These are phyloP conservation scores for Philypnodon macrostomus DNA, from an alignment of 2,797 vertebrate genomes.

Conservation along the genomic window DNA sequence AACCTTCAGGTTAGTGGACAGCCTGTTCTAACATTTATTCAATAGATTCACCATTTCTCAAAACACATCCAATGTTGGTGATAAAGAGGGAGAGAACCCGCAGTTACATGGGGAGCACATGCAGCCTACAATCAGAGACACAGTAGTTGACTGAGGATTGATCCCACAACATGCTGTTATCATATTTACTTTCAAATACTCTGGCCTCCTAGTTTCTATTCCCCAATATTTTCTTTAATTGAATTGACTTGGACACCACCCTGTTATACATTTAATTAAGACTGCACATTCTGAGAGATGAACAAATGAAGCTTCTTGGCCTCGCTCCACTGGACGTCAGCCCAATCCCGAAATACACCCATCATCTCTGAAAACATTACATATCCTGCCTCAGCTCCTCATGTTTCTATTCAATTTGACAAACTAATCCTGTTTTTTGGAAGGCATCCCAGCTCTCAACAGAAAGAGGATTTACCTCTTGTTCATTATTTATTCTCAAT, in stretches of 20 bases:
- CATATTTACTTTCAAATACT: too few species aligned
- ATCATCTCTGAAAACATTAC: not conserved
- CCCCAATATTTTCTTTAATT: too few species aligned
- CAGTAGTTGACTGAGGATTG: too few species aligned
- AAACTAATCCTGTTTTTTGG: slow-evolving; percentile 17
- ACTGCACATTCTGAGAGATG: slow-evolving; percentile 46
- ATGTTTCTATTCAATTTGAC: slow-evolving; percentile 15
- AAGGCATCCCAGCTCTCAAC: slow-evolving; percentile 19
- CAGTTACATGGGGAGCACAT: too few species aligned
- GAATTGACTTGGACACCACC: slow-evolving; percentile 6
- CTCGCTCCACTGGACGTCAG: slow-evolving; percentile 26
- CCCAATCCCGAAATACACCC: slow-evolving; percentile 5
- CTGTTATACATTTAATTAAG: slow-evolving; percentile 49
- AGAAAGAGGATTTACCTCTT: slow-evolving; percentile 13
- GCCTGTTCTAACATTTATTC: too few species aligned
- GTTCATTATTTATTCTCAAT: slow-evolving; percentile 22
- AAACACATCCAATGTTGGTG: too few species aligned
- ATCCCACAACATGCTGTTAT: too few species aligned
- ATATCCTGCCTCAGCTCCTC: slow-evolving; percentile 4
- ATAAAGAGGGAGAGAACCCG: too few species aligned
- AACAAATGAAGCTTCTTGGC: slow-evolving; percentile 42
- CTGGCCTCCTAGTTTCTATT: too few species aligned
- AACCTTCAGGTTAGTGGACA: too few species aligned
- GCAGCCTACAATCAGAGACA: too few species aligned
- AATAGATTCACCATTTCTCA: too few species aligned